phyloP scores from a whole-genome alignment of 35 echinoderm and acorn worm species.

The Antedon bifida region DNA sequence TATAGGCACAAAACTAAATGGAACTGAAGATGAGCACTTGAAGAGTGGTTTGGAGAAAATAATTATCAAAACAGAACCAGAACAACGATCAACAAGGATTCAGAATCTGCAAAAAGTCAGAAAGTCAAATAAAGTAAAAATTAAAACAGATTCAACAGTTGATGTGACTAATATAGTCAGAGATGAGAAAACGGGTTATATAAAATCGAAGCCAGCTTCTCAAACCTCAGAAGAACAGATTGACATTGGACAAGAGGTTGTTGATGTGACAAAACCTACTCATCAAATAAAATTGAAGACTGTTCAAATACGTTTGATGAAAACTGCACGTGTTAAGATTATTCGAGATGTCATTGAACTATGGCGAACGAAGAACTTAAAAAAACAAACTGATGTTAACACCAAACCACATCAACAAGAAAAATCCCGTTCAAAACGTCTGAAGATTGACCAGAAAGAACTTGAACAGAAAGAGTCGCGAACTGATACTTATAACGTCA shows the following conservation, averaged over 20 bases:
- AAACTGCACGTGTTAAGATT: background rate
- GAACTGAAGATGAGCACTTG: too few relatives aligned
- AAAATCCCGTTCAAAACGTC: background rate
- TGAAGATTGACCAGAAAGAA: background rate
- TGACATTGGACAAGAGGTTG: background rate
- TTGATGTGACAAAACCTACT: background rate
- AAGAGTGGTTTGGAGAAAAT: too few relatives aligned
- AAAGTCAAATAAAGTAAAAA: background rate
- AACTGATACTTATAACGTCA: too few relatives aligned
- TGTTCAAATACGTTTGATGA: background rate
- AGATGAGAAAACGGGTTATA: too few relatives aligned
- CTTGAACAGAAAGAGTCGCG: background rate
- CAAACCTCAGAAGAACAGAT: too few relatives aligned
- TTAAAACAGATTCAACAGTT: background rate
- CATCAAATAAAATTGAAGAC: background rate
- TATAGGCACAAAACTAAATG: too few relatives aligned
- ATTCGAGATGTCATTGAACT: background rate
- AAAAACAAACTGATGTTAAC: background rate
- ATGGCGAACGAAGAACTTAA: background rate
- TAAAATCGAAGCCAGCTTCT: too few relatives aligned
- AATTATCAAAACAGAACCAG: too few relatives aligned
- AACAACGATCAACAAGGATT: background rate
- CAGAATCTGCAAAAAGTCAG: background rate
- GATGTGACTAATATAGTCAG: too few relatives aligned
- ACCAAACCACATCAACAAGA: background rate